phyloP scores from a whole-genome alignment of 2,113 vertebrate genomes.

The Jacana jacana region DNA sequence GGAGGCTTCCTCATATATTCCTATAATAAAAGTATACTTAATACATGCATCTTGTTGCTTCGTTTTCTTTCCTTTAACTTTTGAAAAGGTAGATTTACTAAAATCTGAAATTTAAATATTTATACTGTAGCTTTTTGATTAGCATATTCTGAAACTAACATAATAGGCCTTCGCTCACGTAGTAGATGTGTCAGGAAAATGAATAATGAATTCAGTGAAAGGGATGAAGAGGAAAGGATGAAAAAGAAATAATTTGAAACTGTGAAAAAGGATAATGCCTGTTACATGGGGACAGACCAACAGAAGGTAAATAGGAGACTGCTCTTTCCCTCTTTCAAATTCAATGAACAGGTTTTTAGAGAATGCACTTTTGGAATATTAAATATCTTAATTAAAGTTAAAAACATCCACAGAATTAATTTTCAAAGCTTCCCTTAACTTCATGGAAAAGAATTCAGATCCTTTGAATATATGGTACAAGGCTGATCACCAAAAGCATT shows the following conservation, averaged over 20 bases:
- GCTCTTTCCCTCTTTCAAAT: background rate
- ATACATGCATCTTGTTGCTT: background rate
- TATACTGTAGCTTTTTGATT: constrained; percentile 25
- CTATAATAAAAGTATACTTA: background rate
- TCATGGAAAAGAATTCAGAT: background rate
- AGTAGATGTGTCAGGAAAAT: constrained; percentile 16
- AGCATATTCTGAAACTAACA: constrained; percentile 42
- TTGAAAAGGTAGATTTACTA: background rate
- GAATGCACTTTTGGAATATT: background rate
- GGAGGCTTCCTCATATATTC: background rate
- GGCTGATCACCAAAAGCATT: background rate
- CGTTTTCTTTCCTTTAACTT: constrained; percentile 5
- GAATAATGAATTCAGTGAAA: constrained; percentile 21
- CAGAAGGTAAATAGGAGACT: background rate
- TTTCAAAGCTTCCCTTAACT: background rate
- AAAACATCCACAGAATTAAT: background rate
- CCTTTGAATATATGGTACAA: background rate
- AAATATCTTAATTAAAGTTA: background rate
- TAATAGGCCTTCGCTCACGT: constrained; percentile 13
- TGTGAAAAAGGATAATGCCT: background rate
- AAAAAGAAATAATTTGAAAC: background rate
- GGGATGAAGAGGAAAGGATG: background rate
- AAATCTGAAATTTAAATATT: constrained; percentile 58
- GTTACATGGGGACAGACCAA: background rate
- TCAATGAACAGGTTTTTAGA: background rate